Evolutionary conservation across 2,113 vertebrate genomes (phyloP).

Genomic region (Tetraodon nigroviridis): DNA sequence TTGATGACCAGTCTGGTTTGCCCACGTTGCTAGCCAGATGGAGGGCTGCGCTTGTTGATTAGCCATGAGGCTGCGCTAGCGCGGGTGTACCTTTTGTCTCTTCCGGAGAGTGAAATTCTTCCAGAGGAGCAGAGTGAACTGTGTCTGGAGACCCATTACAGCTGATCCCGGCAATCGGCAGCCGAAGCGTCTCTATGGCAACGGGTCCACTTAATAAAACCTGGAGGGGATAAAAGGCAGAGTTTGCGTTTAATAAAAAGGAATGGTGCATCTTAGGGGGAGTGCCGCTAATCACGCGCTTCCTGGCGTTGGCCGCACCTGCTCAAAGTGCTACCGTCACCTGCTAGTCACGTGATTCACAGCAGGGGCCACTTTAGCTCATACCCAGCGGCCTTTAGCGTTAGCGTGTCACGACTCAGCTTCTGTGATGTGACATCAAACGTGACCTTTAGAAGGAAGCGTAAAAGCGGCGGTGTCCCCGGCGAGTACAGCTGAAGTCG

Average conservation of each 20-base stretch:
- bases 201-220: conserved; percentile 72
- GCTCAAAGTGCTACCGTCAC: conserved; percentile 61
- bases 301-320: conserved; percentile 52
- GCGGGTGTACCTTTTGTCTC: conserved; percentile 75
- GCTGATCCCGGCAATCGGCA: conserved; percentile 66
- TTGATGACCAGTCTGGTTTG: conserved; percentile 46
- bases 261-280: conserved; percentile 64
- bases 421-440: conserved; percentile 29
- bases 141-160: conserved; percentile 76
- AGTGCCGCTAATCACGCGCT: conserved; percentile 67
- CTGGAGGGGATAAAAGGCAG: conserved; percentile 71
- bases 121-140: conserved; percentile 78
- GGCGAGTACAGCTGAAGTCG: no score
- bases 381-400: no score
- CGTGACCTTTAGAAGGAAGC: conserved; percentile 39
- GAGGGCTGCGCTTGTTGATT: neutral
- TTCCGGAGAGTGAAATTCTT: conserved; percentile 79
- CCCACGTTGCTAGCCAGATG: neutral
- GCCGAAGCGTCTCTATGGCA: conserved; percentile 71
- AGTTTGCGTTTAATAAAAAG: conserved; percentile 72
- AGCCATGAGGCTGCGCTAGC: conserved; percentile 2
- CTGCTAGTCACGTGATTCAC: conserved; percentile 30
- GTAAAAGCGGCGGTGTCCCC: no score
- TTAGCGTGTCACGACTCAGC: no score
- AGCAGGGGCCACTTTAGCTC: neutral